phyloP scores from a whole-genome alignment of 2,113 vertebrate species.

The Crotophaga sulcirostris region DNA sequence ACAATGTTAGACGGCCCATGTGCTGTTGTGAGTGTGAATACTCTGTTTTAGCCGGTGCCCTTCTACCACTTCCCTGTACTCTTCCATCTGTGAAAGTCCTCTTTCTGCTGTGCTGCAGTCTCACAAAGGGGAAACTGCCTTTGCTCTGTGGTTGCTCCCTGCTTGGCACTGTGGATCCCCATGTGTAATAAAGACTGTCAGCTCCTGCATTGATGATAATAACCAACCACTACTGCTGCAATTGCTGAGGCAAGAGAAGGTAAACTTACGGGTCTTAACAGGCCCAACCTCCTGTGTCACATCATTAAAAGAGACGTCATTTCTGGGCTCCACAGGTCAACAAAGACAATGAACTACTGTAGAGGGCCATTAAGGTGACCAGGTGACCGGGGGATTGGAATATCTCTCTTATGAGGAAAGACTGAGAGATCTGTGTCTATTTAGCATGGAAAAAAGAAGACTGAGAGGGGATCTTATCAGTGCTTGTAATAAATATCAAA shows the following conservation, averaged over 20 bases:
- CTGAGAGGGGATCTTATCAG: too few species aligned
- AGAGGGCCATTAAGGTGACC: too few species aligned
- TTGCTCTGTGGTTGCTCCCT: not conserved
- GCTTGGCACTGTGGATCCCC: not conserved
- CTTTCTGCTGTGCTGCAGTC: not conserved
- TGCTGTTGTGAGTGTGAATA: not conserved
- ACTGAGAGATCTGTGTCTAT: too few species aligned
- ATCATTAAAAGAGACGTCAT: not conserved
- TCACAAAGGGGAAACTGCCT: not conserved
- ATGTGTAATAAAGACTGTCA: rapidly evolving
- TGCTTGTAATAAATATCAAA: too few species aligned
- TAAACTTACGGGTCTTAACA: not conserved
- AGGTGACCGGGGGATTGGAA: too few species aligned
- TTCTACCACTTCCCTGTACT: not conserved
- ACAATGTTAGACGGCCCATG: rapidly evolving
- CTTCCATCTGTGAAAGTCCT: not conserved
- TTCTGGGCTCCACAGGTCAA: too few species aligned
- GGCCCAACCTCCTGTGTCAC: not conserved
- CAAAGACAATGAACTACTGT: too few species aligned
- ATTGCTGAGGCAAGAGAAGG: not conserved
- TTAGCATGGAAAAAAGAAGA: too few species aligned
- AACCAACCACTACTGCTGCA: not conserved
- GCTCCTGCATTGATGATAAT: not conserved
- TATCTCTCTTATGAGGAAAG: too few species aligned
- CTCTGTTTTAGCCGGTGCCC: not conserved